phyloP scores from a whole-genome alignment of 2,113 vertebrate species.

The Dicaeum eximium region DNA sequence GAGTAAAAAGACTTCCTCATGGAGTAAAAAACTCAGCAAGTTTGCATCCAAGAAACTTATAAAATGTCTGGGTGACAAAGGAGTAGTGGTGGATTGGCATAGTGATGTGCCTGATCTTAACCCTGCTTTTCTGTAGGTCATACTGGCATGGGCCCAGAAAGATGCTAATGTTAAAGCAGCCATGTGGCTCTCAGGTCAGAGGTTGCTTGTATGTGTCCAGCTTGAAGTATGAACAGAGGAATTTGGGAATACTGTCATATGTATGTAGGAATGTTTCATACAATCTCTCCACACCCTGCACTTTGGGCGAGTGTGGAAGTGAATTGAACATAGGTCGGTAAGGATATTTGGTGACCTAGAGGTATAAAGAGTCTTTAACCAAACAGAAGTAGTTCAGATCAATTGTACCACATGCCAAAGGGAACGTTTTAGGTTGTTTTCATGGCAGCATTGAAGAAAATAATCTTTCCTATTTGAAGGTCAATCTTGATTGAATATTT shows the following conservation, averaged over 20 bases:
- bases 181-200: neutral
- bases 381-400: neutral
- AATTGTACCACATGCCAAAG: neutral
- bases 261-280: neutral
- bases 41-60: no score
- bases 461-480: neutral
- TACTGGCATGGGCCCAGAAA: neutral
- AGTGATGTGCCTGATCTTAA: neutral
- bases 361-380: neutral
- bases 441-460: neutral
- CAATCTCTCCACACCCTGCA: neutral
- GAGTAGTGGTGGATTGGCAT: neutral
- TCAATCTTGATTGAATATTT: neutral
- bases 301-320: neutral
- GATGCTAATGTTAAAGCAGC: neutral
- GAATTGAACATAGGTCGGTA: neutral
- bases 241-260: neutral
- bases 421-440: neutral
- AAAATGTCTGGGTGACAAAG: no score
- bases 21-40: no score
- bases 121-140: neutral
- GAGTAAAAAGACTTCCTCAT: no score
- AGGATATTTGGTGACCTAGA: neutral
- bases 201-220: neutral
- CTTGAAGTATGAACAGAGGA: neutral